These are phyloP conservation scores for Doris montereyensis DNA, from an alignment of 2,888 invertebrate species.

Conservation along the genomic window DNA sequence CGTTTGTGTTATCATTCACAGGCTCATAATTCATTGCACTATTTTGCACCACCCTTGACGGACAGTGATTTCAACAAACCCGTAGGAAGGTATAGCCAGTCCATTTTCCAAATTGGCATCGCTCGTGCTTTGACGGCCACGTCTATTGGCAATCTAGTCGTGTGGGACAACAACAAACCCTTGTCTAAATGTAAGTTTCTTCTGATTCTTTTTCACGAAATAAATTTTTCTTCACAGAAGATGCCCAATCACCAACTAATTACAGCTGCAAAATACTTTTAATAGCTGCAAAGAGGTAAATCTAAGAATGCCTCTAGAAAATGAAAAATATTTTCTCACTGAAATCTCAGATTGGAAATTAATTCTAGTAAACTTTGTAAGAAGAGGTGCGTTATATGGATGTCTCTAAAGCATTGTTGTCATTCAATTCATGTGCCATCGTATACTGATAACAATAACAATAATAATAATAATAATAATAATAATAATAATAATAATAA, in stretches of 20 bases:
- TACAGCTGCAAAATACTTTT: too few species aligned
- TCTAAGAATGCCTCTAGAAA: too few species aligned
- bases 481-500: neutral
- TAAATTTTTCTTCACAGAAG: too few species aligned
- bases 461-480: neutral
- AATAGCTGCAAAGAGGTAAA: too few species aligned
- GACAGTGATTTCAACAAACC: slow-evolving; percentile 73
- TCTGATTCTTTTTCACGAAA: too few species aligned
- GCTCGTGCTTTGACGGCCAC: slow-evolving; percentile 72
- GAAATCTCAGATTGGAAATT: too few species aligned
- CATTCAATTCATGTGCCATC: neutral
- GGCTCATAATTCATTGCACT: slow-evolving; percentile 44
- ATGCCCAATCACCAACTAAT: too few species aligned
- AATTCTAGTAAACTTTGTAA: too few species aligned
- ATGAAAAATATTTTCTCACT: too few species aligned
- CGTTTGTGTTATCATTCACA: slow-evolving; percentile 15
- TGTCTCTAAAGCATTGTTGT: neutral
- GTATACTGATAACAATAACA: neutral
- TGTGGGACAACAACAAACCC: slow-evolving; percentile 72
- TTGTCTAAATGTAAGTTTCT: slow-evolving; percentile 66
- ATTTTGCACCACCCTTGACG: slow-evolving; percentile 63
- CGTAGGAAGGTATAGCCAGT: slow-evolving; percentile 71
- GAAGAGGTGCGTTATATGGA: too few species aligned
- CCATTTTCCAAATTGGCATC: slow-evolving; percentile 68
- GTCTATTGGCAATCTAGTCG: slow-evolving; percentile 72